A percentile compares a stretch with the other conserved stretches of the same genome.
Conservation (phyloP, 2,797 vertebrate genomes). For the Benthosema pterotum region DNA sequence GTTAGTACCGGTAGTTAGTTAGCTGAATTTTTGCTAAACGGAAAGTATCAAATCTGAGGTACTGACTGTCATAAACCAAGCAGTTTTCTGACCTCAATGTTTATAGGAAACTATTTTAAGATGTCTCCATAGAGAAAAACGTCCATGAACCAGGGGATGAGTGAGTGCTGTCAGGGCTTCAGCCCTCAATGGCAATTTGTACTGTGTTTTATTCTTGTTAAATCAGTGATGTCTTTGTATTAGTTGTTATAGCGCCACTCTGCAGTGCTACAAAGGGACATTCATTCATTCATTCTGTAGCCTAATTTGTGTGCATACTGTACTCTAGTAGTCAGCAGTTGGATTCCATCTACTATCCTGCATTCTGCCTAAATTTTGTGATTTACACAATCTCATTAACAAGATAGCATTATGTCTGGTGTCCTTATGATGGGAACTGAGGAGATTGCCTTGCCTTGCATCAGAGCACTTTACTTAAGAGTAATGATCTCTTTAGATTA, state of each 20-base stretch:
- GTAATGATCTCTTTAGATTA: constrained; percentile 50
- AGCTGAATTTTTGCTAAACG: too few species aligned
- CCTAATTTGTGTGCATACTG: constrained; percentile 25
- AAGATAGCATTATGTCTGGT: constrained; percentile 36
- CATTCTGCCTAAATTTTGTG: constrained; percentile 29
- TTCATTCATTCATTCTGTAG: constrained; percentile 13
- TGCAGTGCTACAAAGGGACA: constrained; percentile 13
- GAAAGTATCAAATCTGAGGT: too few species aligned
- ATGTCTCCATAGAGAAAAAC: too few species aligned
- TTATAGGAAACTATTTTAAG: too few species aligned
- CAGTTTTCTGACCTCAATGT: too few species aligned
- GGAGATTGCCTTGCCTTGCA: constrained; percentile 16
- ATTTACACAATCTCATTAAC: constrained; percentile 51
- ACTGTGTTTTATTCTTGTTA: not conserved
- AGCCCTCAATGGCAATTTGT: not conserved
- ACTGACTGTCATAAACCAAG: too few species aligned
- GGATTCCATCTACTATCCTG: constrained; percentile 36
- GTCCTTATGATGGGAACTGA: constrained; percentile 28
- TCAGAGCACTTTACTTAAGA: constrained; percentile 48
- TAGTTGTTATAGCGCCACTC: constrained; percentile 15
- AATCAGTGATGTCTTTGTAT: not conserved
- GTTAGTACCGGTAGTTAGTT: too few species aligned
- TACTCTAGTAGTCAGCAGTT: constrained; percentile 31
- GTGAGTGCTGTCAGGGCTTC: too few species aligned
- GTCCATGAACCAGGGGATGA: too few species aligned